Evolutionary conservation across 92 coral and sea anemone genomes (phyloP).

Genomic region (Blastomussa wellsi): DNA sequence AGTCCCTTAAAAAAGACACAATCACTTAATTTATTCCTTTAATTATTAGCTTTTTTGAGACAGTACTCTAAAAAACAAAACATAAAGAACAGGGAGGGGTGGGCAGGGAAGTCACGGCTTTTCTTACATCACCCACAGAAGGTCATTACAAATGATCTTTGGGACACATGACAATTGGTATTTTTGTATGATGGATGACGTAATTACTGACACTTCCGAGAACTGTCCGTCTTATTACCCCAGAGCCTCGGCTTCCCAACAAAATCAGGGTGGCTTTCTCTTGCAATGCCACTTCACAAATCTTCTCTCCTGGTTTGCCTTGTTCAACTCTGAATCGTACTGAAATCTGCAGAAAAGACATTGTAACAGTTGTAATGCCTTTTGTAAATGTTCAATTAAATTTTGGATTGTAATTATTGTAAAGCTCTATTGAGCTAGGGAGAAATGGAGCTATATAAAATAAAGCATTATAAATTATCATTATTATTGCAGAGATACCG

Average conservation of each 20-base stretch:
- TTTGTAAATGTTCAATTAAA: too few species aligned
- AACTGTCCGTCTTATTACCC: slow-evolving; percentile 34
- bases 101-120: neutral
- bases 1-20: neutral
- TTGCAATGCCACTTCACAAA: slow-evolving; percentile 26
- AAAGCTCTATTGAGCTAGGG: too few species aligned
- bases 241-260: slow-evolving; percentile 34
- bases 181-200: slow-evolving; percentile 44
- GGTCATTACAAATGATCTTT: slow-evolving; percentile 14
- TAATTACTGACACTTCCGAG: slow-evolving; percentile 42
- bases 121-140: neutral
- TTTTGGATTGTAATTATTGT: too few species aligned
- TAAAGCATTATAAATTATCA: too few species aligned
- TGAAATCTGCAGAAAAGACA: slow-evolving; percentile 6
- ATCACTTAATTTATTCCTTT: neutral
- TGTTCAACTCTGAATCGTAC: slow-evolving; percentile 31
- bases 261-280: slow-evolving; percentile 31
- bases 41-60: neutral
- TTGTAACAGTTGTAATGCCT: neutral
- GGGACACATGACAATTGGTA: slow-evolving; percentile 38
- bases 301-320: slow-evolving; percentile 49
- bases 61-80: neutral
- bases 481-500: too few species aligned
- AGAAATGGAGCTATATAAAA: too few species aligned
- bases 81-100: neutral